phyloP scores from a whole-genome alignment of 2,797 vertebrate genomes.

The Gymnocypris eckloni region DNA sequence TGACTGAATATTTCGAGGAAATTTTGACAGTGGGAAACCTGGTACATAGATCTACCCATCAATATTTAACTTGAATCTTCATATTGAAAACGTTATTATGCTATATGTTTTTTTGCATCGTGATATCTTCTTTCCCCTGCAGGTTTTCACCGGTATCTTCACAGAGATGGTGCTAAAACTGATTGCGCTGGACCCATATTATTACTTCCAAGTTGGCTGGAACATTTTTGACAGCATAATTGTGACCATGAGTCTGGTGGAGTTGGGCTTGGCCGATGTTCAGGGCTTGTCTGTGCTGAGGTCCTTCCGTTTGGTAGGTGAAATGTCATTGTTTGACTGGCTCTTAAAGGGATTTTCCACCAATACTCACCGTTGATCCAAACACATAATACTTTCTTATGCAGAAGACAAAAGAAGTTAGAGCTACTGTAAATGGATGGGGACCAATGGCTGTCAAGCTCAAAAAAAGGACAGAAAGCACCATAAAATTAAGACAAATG shows the following conservation, averaged over 20 bases:
- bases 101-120: constrained; percentile 76
- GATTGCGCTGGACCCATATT: constrained; percentile 86
- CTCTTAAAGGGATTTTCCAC: background rate
- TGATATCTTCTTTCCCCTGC: background rate
- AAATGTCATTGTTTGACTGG: background rate
- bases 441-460: background rate
- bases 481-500: background rate
- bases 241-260: constrained; percentile 92
- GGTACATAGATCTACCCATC: constrained; percentile 75
- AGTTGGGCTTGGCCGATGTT: constrained; percentile 88
- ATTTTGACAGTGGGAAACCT: constrained; percentile 87
- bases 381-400: background rate
- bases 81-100: background rate
- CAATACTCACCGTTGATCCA: background rate
- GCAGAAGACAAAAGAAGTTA: background rate
- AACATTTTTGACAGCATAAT: constrained; percentile 97
- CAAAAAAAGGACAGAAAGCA: background rate
- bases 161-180: constrained; percentile 88
- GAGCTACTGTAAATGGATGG: background rate
- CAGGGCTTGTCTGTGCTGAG: constrained; percentile 92
- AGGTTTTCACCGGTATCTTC: constrained; percentile 90
- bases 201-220: constrained; percentile 93
- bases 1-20: constrained; percentile 82
- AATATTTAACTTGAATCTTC: background rate
- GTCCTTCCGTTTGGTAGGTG: constrained; percentile 89